Evolutionary conservation across 37 sponge, comb jelly and placozoan species (phyloP).

Genomic region (Oopsacas minuta): DNA sequence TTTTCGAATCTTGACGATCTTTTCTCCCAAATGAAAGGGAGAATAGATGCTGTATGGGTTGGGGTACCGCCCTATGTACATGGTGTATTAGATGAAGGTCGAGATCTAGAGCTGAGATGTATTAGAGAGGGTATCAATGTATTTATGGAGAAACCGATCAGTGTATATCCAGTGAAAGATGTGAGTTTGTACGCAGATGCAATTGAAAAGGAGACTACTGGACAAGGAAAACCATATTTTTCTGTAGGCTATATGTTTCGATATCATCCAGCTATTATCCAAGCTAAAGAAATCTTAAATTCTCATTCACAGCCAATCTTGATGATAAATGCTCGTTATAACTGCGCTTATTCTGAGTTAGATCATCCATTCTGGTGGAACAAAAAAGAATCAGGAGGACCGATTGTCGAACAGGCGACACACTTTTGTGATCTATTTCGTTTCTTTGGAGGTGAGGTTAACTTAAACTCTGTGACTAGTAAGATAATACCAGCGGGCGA

Average conservation of each 20-base stretch:
- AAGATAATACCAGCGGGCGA: constrained; percentile 27
- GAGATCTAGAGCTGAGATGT: constrained; percentile 50
- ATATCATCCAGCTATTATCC: constrained; percentile 58
- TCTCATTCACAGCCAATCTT: constrained; percentile 26
- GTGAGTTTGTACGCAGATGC: constrained; percentile 36
- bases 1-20: constrained; percentile 18
- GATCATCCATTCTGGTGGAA: constrained; percentile 61
- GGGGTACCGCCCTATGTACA: constrained; percentile 63
- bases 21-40: constrained; percentile 2
- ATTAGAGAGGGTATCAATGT: constrained; percentile 51
- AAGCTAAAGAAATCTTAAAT: constrained; percentile 30
- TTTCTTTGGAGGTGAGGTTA: constrained; percentile 52
- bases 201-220: constrained; percentile 20
- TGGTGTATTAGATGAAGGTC: constrained; percentile 28
- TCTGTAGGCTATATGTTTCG: constrained; percentile 79
- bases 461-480: background rate
- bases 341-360: constrained; percentile 41
- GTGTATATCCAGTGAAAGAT: constrained; percentile 44
- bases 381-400: constrained; percentile 47
- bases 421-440: constrained; percentile 74
- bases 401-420: constrained; percentile 80
- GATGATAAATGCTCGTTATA: constrained; percentile 41
- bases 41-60: constrained; percentile 24
- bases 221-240: constrained; percentile 22
- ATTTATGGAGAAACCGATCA: constrained; percentile 77